phyloP scores from a whole-genome alignment of 2,113 vertebrate genomes.

The Xiphorhynchus elegans region DNA sequence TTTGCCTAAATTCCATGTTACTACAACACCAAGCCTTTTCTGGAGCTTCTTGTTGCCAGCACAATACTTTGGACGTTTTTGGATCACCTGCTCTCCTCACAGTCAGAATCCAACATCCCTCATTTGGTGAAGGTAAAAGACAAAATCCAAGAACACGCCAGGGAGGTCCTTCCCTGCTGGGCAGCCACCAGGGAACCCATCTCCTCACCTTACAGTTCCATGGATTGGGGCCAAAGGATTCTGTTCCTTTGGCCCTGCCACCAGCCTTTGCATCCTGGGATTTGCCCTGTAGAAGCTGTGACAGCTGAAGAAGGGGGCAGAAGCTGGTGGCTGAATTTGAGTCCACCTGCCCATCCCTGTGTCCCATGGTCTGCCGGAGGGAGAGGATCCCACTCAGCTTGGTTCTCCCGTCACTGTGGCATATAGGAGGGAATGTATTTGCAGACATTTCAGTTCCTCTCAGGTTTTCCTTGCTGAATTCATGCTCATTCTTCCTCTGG shows the following conservation, averaged over 20 bases:
- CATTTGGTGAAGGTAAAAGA: background rate
- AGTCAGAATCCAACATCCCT: background rate
- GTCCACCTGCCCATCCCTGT: background rate
- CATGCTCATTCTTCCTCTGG: background rate
- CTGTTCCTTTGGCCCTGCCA: background rate
- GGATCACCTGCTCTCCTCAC: background rate
- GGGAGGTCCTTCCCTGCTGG: background rate
- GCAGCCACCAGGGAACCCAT: background rate
- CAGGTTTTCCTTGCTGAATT: background rate
- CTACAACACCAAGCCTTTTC: background rate
- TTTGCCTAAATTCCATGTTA: background rate
- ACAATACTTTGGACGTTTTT: background rate
- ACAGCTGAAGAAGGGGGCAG: background rate
- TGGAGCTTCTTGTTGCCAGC: background rate
- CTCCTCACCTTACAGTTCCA: background rate
- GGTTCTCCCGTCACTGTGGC: background rate
- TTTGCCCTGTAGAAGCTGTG: background rate
- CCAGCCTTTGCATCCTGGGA: background rate
- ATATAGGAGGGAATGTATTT: background rate
- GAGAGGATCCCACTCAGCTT: background rate
- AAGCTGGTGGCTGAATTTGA: background rate
- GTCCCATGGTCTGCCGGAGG: background rate
- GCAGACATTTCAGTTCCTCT: background rate
- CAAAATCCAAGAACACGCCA: background rate
- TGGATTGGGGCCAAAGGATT: accelerated